These are phyloP conservation scores for Geococcyx californianus DNA, from an alignment of 2,113 vertebrate genomes.

Conservation along the genomic window DNA sequence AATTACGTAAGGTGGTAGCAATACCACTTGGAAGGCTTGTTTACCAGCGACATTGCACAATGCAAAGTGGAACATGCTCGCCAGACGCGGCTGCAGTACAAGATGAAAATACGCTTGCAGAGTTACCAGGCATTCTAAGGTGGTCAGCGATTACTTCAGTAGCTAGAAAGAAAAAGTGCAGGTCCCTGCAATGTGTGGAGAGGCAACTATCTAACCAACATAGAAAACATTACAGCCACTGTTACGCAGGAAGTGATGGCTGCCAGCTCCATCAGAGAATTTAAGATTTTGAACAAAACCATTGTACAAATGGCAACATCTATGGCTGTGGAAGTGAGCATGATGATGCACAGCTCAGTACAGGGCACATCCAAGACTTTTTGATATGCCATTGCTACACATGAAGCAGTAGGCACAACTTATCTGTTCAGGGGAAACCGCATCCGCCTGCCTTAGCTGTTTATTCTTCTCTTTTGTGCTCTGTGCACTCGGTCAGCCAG, in stretches of 20 bases:
- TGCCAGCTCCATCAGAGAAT: neutral
- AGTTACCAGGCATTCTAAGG: neutral
- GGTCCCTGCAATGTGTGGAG: neutral
- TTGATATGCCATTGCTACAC: neutral
- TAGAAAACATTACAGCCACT: neutral
- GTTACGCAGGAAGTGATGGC: neutral
- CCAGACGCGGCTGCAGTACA: neutral
- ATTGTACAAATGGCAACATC: neutral
- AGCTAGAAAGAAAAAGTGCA: neutral
- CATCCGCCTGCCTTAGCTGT: neutral
- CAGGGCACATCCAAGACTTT: neutral
- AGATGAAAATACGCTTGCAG: neutral
- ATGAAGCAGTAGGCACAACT: neutral
- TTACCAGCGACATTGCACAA: constrained; percentile 25
- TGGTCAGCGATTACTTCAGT: accelerated
- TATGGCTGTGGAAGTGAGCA: neutral
- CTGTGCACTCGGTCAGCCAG: neutral
- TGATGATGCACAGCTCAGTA: neutral
- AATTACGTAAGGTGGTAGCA: constrained; percentile 47
- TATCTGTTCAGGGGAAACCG: neutral
- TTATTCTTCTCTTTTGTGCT: neutral
- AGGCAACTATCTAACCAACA: neutral
- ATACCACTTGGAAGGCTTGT: constrained; percentile 14
- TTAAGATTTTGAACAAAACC: neutral
- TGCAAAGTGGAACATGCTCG: neutral